A percentile compares a stretch with the other conserved stretches of the same genome.
Conservation (phyloP, 1,140 invertebrate genomes). For the Atopsyche davidsoni region DNA sequence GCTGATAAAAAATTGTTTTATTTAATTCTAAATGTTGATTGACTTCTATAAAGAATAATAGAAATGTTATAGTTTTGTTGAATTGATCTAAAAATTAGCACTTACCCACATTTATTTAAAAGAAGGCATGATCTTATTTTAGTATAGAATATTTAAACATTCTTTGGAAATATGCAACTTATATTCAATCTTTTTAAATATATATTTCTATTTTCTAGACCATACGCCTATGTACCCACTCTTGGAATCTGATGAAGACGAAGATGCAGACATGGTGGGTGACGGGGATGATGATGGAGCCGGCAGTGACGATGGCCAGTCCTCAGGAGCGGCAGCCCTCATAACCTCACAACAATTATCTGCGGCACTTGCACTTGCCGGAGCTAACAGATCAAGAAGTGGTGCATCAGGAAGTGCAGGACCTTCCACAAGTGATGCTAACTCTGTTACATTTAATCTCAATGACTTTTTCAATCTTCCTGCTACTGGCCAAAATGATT, state of each 20-base stretch:
- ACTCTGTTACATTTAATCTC: no score
- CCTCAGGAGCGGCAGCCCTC: not conserved
- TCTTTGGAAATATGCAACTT: not conserved
- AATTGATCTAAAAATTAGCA: no score
- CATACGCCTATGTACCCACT: not conserved
- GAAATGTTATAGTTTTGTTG: no score
- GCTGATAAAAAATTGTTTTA: no score
- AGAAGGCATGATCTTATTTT: no score
- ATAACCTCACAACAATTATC: conserved; percentile 27
- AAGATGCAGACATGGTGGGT: conserved; percentile 18
- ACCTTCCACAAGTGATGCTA: conserved; percentile 5
- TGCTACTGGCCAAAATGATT: no score
- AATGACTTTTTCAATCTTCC: no score
- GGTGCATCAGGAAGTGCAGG: not conserved
- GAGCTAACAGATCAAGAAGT: no score
- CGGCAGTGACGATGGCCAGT: conserved; percentile 1
- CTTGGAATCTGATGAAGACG: conserved; percentile 20
- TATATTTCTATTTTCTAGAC: not conserved
- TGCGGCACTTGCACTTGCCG: conserved; percentile 22
- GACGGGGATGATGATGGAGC: conserved; percentile 15
- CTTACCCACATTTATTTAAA: no score
- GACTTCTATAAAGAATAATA: no score
- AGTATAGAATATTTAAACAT: not conserved
- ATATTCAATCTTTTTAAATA: not conserved
- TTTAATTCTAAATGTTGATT: no score